Conservation (phyloP, 2,888 invertebrate genomes). For the Zaprionus lineosus region DNA sequence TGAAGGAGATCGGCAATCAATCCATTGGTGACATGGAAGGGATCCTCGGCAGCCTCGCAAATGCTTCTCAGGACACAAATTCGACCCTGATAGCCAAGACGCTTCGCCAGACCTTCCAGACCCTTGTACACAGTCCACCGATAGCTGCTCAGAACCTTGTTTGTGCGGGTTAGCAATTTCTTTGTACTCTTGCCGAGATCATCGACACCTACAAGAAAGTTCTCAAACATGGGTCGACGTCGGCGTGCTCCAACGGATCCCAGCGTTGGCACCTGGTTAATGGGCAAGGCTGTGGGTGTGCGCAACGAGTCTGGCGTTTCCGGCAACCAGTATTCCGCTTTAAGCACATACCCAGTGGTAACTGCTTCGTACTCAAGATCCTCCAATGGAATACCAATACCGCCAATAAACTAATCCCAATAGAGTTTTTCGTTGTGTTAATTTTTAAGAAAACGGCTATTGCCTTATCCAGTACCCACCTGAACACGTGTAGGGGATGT, state of each 20-base stretch:
- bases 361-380: conserved; percentile 77
- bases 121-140: conserved; percentile 80
- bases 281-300: conserved; percentile 54
- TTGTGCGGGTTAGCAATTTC: conserved; percentile 53
- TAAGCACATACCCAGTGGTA: conserved; percentile 81
- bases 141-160: conserved; percentile 70
- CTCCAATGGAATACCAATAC: conserved; percentile 81
- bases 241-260: conserved; percentile 51
- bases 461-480: conserved; percentile 56
- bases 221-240: conserved; percentile 64
- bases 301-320: conserved; percentile 64
- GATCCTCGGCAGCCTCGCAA: conserved; percentile 89
- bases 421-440: background rate
- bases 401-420: conserved; percentile 75
- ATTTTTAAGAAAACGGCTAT: background rate
- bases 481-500: conserved; percentile 80
- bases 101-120: conserved; percentile 80
- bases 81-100: conserved; percentile 87
- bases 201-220: conserved; percentile 59
- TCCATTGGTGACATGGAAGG: conserved; percentile 88
- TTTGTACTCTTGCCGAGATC: conserved; percentile 61
- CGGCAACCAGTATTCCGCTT: conserved; percentile 80
- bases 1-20: conserved; percentile 89
- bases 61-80: conserved; percentile 90
- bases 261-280: conserved; percentile 57